Percentiles rank a stretch among this genome's conserved stretches.
Conservation (phyloP, 1,140 invertebrate genomes). For the Drosophila punjabiensis region DNA sequence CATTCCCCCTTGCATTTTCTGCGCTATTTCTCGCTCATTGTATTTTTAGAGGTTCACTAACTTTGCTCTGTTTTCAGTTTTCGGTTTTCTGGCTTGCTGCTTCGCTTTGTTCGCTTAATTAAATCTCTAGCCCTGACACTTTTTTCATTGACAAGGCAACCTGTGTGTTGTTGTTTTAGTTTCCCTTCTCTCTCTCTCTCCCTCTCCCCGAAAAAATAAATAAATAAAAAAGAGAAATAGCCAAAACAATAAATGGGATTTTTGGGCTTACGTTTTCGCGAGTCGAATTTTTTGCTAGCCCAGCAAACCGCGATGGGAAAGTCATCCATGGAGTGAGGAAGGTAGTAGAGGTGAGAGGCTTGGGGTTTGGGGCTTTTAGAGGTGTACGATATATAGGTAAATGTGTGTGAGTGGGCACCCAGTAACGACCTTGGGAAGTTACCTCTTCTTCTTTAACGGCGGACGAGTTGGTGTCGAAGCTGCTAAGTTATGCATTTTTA, state of each 20-base stretch:
- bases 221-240: conserved; percentile 20
- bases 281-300: conserved; percentile 54
- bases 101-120: conserved; percentile 71
- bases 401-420: conserved; percentile 22
- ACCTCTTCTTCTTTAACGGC: conserved; percentile 40
- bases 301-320: conserved; percentile 67
- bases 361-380: conserved; percentile 1
- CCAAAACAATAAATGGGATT: conserved; percentile 74
- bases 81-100: conserved; percentile 32
- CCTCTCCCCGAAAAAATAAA: conserved; percentile 10
- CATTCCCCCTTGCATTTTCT: conserved; percentile 38
- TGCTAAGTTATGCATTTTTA: conserved; percentile 74
- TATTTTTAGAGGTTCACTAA: conserved; percentile 62
- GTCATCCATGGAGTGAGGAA: conserved; percentile 32
- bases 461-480: conserved; percentile 63
- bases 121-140: conserved; percentile 82
- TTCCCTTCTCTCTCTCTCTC: conserved; percentile 8
- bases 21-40: conserved; percentile 44
- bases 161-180: conserved; percentile 9
- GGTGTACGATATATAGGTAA: conserved; percentile 2
- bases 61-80: conserved; percentile 29
- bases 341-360: conserved; percentile 3
- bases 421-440: conserved; percentile 68
- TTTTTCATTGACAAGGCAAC: conserved; percentile 82
- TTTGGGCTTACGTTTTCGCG: conserved; percentile 56